Percentiles rank a stretch among this genome's conserved stretches.
phyloP scores from a whole-genome alignment of 1,140 invertebrate species.

The Drosophila cardini region DNA sequence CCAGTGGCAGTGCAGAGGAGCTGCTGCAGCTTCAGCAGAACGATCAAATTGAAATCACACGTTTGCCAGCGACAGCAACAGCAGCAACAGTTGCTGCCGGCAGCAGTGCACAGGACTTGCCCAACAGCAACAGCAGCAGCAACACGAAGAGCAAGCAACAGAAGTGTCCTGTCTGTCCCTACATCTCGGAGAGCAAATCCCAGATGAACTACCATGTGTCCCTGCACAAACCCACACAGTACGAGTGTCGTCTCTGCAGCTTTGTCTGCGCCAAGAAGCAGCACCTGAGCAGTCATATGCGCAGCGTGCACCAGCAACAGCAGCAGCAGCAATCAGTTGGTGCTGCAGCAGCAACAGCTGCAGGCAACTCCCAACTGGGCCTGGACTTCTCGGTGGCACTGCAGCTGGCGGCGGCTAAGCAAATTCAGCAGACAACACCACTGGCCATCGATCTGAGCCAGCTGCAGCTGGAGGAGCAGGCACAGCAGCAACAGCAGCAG shows the following conservation, averaged over 20 bases:
- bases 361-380: background rate
- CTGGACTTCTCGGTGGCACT: slow-evolving; percentile 84
- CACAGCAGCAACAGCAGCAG: slow-evolving; percentile 39
- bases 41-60: slow-evolving; percentile 81
- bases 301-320: slow-evolving; percentile 84
- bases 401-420: slow-evolving; percentile 80
- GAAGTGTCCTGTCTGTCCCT: slow-evolving; percentile 90
- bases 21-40: slow-evolving; percentile 76
- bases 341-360: slow-evolving; percentile 30
- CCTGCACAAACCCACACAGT: slow-evolving; percentile 91
- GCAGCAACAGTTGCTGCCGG: background rate
- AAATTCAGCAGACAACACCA: slow-evolving; percentile 55
- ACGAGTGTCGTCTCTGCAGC: slow-evolving; percentile 92
- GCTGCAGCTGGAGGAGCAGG: slow-evolving; percentile 50
- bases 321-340: slow-evolving; percentile 15
- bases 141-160: slow-evolving; percentile 86
- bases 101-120: slow-evolving; percentile 18
- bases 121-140: slow-evolving; percentile 40
- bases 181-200: slow-evolving; percentile 92
- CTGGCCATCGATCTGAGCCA: slow-evolving; percentile 66
- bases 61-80: slow-evolving; percentile 44
- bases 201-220: slow-evolving; percentile 94
- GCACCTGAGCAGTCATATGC: slow-evolving; percentile 91
- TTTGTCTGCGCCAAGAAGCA: slow-evolving; percentile 93
- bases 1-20: slow-evolving; percentile 62